These are phyloP conservation scores for Chloromyia formosa DNA, from an alignment of 2,888 invertebrate genomes.

Conservation along the genomic window DNA sequence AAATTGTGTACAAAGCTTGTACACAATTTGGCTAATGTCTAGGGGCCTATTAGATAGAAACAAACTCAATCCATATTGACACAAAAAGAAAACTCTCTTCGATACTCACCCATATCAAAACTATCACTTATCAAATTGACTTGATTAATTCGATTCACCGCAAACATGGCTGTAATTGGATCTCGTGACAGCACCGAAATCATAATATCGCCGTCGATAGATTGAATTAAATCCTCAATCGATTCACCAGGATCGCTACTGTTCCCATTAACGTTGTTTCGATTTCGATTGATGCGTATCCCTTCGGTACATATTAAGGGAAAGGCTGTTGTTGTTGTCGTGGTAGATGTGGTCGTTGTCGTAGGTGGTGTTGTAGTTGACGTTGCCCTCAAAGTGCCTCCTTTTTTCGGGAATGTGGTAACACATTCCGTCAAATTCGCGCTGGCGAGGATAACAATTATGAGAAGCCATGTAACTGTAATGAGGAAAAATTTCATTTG, in stretches of 20 bases:
- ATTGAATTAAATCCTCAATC: slow-evolving; percentile 50
- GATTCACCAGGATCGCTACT: slow-evolving; percentile 3
- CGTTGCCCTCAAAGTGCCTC: slow-evolving; percentile 39
- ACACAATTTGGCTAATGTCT: too few species aligned
- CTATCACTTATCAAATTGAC: slow-evolving; percentile 59
- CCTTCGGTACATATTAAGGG: slow-evolving; percentile 60
- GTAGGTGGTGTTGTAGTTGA: slow-evolving; percentile 46
- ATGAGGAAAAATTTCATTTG: too few species aligned
- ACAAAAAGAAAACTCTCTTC: too few species aligned
- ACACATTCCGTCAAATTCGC: not conserved
- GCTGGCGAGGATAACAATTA: not conserved
- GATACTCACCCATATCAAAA: slow-evolving; percentile 59
- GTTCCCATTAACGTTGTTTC: not conserved
- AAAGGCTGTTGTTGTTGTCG: slow-evolving; percentile 51
- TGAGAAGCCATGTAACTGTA: slow-evolving; percentile 22
- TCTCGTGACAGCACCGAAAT: slow-evolving; percentile 61
- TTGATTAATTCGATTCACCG: slow-evolving; percentile 62
- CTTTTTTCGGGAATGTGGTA: slow-evolving; percentile 20
- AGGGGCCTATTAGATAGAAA: too few species aligned
- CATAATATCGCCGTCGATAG: slow-evolving; percentile 61
- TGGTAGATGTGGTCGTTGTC: slow-evolving; percentile 43
- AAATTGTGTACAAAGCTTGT: too few species aligned
- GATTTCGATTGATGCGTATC: slow-evolving; percentile 52
- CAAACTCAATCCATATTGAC: too few species aligned
- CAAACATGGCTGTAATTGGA: slow-evolving; percentile 60